Conservation (phyloP, 2,797 vertebrate genomes). For the Acanthurus lineatus region DNA sequence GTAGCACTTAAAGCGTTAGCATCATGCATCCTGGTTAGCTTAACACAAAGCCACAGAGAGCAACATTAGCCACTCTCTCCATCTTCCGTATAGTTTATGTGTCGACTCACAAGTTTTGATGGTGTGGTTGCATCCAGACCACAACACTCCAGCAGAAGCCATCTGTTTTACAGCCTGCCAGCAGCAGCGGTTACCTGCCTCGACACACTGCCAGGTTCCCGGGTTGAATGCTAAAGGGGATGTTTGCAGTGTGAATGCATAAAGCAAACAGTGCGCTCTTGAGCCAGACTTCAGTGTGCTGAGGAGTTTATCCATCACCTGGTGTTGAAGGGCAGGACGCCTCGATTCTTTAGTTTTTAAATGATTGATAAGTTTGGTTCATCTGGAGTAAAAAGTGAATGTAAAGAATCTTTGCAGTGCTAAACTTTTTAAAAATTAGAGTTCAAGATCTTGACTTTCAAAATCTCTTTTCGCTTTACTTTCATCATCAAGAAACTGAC, state of each 20-base stretch:
- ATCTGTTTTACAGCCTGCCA: conserved; percentile 39
- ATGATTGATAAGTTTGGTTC: background rate
- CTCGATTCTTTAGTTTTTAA: background rate
- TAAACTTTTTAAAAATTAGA: background rate
- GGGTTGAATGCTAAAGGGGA: conserved; percentile 15
- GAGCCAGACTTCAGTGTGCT: background rate
- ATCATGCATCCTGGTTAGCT: background rate
- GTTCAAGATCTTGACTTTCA: no score
- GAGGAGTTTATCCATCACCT: conserved; percentile 17
- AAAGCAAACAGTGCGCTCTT: background rate
- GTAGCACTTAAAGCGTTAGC: background rate
- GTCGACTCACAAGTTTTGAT: conserved; percentile 4
- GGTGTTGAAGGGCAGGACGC: background rate
- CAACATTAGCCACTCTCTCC: background rate
- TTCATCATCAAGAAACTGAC: no score
- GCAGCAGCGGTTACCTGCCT: conserved; percentile 27
- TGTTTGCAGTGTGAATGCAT: conserved; percentile 23
- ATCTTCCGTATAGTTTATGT: conserved; percentile 2
- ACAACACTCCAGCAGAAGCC: conserved; percentile 8
- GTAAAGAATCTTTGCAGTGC: background rate
- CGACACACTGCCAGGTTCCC: conserved; percentile 19
- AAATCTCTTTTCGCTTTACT: no score
- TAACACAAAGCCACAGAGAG: background rate
- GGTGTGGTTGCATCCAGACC: conserved; percentile 14
- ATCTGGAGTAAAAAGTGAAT: background rate